Conservation (phyloP, 2,888 invertebrate species). For the Ophion slaviceki region DNA sequence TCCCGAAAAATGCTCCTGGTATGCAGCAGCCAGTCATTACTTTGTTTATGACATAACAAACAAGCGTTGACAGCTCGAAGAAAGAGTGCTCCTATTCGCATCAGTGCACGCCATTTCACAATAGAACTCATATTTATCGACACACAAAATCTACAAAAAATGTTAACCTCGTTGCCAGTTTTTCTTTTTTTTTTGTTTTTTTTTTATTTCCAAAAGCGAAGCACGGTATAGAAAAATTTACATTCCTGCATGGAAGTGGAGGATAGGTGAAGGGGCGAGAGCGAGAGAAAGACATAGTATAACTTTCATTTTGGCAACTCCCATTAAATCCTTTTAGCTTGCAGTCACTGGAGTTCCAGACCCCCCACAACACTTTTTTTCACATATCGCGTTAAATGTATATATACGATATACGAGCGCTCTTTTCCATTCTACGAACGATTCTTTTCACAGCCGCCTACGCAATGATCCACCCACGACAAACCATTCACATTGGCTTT, state of each 20-base stretch:
- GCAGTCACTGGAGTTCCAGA: slow-evolving; percentile 39
- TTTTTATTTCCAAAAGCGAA: slow-evolving; percentile 52
- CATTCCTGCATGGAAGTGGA: slow-evolving; percentile 41
- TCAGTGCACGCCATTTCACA: slow-evolving; percentile 37
- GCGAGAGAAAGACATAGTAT: slow-evolving; percentile 38
- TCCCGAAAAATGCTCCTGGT: slow-evolving; percentile 61
- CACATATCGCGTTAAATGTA: slow-evolving; percentile 37
- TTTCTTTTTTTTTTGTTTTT: slow-evolving; percentile 32
- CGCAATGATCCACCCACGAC: slow-evolving; percentile 6
- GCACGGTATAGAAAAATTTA: slow-evolving; percentile 43
- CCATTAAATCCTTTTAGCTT: slow-evolving; percentile 28
- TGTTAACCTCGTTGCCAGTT: slow-evolving; percentile 61
- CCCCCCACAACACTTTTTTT: slow-evolving; percentile 8
- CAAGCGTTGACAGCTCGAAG: slow-evolving; percentile 76
- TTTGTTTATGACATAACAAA: slow-evolving; percentile 79
- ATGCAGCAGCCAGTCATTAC: slow-evolving; percentile 75
- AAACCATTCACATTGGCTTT: slow-evolving; percentile 9
- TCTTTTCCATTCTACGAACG: slow-evolving; percentile 6
- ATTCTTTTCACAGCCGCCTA: slow-evolving; percentile 24
- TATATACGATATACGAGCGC: slow-evolving; percentile 27
- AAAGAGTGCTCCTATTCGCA: slow-evolving; percentile 69
- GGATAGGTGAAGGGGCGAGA: slow-evolving; percentile 17
- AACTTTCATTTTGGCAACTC: slow-evolving; percentile 65
- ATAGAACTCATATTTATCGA: slow-evolving; percentile 49
- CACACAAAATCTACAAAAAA: slow-evolving; percentile 59